Base-by-base conservation (phyloP, 1,140 invertebrate species). In the Pseudomyrmex concolor region DNA sequence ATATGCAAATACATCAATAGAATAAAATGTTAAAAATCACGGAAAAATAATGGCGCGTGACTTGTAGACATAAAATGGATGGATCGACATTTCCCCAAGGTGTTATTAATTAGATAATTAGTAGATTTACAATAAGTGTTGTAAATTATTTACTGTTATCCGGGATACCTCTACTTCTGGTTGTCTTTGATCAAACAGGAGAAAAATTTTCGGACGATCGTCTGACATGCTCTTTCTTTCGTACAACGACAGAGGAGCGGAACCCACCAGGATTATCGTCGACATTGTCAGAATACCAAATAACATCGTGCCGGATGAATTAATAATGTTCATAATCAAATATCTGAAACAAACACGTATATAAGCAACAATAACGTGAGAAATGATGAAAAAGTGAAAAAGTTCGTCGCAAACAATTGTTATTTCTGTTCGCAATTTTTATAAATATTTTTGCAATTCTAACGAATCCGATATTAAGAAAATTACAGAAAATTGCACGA, bases 161-260 rank as follows among this genome's bases (percentile, higher is more conserved):
- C 12, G 13, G 12, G 48, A 1, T 84, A 91, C 90, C 91, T 91
- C 83, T 17, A 88, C n/a, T 5, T 73, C 88, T 12, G 87, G 84
- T 50, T 86, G 82, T 34, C 57, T 77, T 17, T 73, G 85, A 83
- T 90, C 86, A 8, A 91, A 43, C 12, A 90, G 62, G 2, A 90
- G 54, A n/a, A 91, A 63, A 17, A 90, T 43, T 17, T 87, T 72
- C 0, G 85, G 81, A 34, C 77, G 84, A 25, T 90, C 86, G 12
- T 77, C 73, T 13, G 50, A 83, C 15, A 89, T 43, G 50, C 89
- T 86, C 54, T 82, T 87, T 60, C 81, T 88, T 12, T 84, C 84
- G 62, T 88, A 89, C 10, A 78, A 78, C 9, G 89, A 67, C 54
- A 88, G 34, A 13, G 91, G 84, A 5, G 84, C 63, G 17, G 81